A percentile compares a stretch with the other conserved stretches of the same genome.
Evolutionary conservation across 2,888 invertebrate species (phyloP).

Genomic region (Ashinkailepas kermadecensis): DNA sequence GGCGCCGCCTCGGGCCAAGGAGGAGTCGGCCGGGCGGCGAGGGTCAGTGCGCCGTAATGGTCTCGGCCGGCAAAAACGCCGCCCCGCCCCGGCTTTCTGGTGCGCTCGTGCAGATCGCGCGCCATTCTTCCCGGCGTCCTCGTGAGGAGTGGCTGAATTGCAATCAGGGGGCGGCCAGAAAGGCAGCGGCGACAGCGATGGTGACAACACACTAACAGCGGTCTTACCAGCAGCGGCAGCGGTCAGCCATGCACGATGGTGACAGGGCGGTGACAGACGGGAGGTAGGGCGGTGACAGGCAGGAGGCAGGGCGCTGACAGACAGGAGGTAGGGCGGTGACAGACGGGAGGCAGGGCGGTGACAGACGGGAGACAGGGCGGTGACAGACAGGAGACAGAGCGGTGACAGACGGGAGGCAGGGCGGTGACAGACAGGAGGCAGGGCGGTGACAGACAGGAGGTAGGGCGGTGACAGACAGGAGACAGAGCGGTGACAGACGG

Average conservation of each 20-base stretch:
- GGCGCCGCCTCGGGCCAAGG: background rate
- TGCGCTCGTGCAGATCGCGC: constrained; percentile 1
- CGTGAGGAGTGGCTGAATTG: background rate
- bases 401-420: no score
- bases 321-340: no score
- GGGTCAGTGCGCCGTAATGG: constrained; percentile 12
- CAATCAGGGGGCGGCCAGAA: background rate
- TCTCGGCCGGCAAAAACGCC: constrained; percentile 1
- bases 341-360: no score
- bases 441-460: no score
- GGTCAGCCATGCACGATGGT: background rate
- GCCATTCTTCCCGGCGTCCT: background rate
- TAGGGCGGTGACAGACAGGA: no score
- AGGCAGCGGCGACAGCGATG: background rate
- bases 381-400: no score
- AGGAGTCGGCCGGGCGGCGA: background rate
- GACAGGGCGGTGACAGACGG: no score
- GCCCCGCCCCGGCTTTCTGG: constrained; percentile 21
- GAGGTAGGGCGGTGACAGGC: no score
- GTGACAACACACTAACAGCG: background rate
- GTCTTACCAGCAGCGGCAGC: background rate
- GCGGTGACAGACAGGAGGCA: no score
- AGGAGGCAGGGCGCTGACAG: no score
- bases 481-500: no score
- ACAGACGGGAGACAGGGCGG: no score